Evolutionary conservation across 2,888 invertebrate genomes (phyloP).

Genomic region (Heliconius erato): DNA sequence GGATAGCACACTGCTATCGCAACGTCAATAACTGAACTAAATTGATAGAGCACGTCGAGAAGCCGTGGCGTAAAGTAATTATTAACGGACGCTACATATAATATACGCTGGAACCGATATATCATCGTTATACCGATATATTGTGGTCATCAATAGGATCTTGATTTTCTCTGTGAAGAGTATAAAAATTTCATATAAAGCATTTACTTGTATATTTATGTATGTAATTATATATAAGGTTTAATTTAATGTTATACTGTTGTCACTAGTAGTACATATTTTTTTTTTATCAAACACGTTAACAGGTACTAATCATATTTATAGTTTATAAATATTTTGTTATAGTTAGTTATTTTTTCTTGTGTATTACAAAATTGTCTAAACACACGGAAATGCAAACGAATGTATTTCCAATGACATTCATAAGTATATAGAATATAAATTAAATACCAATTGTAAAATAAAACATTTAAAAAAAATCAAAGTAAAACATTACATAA

Average conservation of each 20-base stretch:
- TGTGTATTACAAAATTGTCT: too few species aligned
- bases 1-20: slow-evolving; percentile 67
- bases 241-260: background rate
- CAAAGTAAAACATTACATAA: background rate
- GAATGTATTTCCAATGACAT: too few species aligned
- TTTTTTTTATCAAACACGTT: too few species aligned
- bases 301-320: too few species aligned
- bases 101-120: slow-evolving; percentile 30
- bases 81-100: slow-evolving; percentile 35
- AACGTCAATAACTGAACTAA: slow-evolving; percentile 74
- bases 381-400: too few species aligned
- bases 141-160: slow-evolving; percentile 30
- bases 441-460: background rate
- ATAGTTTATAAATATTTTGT: too few species aligned
- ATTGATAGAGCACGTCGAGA: slow-evolving; percentile 77
- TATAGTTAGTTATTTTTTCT: too few species aligned
- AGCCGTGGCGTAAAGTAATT: slow-evolving; percentile 49
- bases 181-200: background rate
- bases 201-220: background rate
- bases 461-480: background rate
- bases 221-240: background rate
- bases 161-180: background rate
- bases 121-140: slow-evolving; percentile 37
- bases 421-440: too few species aligned
- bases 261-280: too few species aligned